phyloP scores from a whole-genome alignment of 2,797 vertebrate genomes.

The Ptychobarbus kaznakovi region DNA sequence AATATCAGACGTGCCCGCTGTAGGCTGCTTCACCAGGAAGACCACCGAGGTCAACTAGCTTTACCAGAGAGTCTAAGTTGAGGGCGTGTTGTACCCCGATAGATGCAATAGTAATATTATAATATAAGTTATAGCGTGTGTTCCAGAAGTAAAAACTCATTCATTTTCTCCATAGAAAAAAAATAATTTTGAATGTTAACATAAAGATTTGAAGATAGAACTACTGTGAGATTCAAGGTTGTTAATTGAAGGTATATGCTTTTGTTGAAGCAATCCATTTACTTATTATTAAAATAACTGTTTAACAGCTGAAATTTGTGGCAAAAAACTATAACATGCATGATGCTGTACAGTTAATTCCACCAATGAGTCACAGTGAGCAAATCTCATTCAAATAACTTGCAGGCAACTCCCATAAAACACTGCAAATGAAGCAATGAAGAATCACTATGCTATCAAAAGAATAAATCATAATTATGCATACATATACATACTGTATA shows the following conservation, averaged over 20 bases:
- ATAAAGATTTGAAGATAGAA: background rate
- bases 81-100: background rate
- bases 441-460: background rate
- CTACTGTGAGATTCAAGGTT: background rate
- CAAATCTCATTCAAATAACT: background rate
- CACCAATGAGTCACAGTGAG: background rate
- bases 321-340: background rate
- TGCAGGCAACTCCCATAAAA: background rate
- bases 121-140: background rate
- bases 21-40: slow-evolving; percentile 20
- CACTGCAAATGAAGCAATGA: background rate
- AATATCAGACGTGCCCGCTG: background rate
- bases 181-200: background rate
- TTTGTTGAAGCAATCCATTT: background rate
- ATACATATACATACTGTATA: too few species aligned
- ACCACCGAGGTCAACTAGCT: background rate
- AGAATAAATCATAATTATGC: too few species aligned
- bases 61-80: background rate
- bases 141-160: background rate
- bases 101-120: background rate
- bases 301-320: background rate
- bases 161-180: background rate
- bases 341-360: background rate
- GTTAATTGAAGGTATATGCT: background rate
- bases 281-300: too few species aligned